phyloP scores from a whole-genome alignment of 2,113 vertebrate genomes.

The Naja naja region DNA sequence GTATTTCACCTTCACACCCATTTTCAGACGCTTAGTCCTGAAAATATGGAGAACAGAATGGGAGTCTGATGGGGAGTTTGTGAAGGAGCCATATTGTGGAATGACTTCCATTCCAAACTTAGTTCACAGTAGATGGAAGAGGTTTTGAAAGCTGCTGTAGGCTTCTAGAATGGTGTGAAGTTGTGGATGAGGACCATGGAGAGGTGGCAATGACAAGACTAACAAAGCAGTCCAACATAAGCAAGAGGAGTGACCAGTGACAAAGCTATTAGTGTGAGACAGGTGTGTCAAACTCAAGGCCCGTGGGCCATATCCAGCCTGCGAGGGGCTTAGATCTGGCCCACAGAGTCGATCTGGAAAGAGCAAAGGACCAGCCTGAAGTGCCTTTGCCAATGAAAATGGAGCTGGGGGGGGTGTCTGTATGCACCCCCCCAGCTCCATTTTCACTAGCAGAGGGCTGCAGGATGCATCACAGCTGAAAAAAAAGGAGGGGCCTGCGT shows the following conservation, averaged over 20 bases:
- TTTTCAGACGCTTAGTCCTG: not conserved
- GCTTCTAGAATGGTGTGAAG: not conserved
- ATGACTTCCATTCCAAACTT: not conserved
- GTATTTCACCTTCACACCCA: not conserved
- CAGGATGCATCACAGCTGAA: no score
- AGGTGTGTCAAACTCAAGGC: no score
- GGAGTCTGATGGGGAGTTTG: not conserved
- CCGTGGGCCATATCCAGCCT: no score
- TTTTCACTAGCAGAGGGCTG: no score
- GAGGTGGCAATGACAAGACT: not conserved
- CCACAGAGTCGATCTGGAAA: no score
- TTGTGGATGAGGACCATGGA: not conserved
- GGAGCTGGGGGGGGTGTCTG: no score
- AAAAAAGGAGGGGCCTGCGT: no score
- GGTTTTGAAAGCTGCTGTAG: not conserved
- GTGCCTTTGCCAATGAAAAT: no score
- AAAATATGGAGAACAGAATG: not conserved
- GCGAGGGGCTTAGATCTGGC: no score
- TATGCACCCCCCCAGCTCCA: no score
- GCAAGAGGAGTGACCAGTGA: not conserved
- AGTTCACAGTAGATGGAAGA: not conserved
- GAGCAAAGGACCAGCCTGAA: no score
- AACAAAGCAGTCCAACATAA: not conserved
- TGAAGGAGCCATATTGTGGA: not conserved
- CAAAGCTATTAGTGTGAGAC: not conserved